phyloP scores from a whole-genome alignment of 1,140 invertebrate genomes.

The Pachyrhynchus sulphureomaculatus region DNA sequence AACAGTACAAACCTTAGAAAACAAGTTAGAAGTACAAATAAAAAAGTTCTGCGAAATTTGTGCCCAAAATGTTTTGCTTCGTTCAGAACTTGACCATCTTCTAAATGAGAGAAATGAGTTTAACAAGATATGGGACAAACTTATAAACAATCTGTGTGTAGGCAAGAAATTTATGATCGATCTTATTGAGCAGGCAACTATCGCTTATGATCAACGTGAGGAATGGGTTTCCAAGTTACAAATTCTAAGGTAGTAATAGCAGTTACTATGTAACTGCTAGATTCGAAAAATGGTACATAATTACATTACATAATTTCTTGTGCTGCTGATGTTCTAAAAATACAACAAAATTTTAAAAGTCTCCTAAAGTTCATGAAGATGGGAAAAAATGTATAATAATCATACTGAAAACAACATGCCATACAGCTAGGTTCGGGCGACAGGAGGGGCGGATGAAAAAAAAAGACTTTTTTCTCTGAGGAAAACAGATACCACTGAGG shows the following conservation, averaged over 20 bases:
- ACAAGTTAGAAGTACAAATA: conserved; percentile 69
- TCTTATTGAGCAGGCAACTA: conserved; percentile 82
- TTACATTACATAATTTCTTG: background rate
- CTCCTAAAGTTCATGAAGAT: too few species aligned
- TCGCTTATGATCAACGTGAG: conserved; percentile 84
- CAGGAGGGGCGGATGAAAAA: too few species aligned
- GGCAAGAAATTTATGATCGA: conserved; percentile 78
- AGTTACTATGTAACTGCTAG: background rate
- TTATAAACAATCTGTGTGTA: conserved; percentile 70
- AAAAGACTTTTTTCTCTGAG: too few species aligned
- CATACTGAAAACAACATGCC: too few species aligned
- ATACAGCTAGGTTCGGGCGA: too few species aligned
- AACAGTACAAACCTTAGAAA: conserved; percentile 64
- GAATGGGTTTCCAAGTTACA: conserved; percentile 81
- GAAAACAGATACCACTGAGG: too few species aligned
- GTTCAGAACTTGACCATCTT: conserved; percentile 76
- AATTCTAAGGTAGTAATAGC: conserved; percentile 57
- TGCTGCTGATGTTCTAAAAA: too few species aligned
- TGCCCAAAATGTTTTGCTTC: conserved; percentile 68
- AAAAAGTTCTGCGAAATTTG: conserved; percentile 74
- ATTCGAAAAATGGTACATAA: background rate
- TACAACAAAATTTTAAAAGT: too few species aligned
- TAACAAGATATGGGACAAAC: conserved; percentile 59
- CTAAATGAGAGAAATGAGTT: conserved; percentile 65
- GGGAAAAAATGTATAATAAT: too few species aligned